Base-by-base conservation (phyloP, 1,140 invertebrate genomes). In the Atta cephalotes region DNA sequence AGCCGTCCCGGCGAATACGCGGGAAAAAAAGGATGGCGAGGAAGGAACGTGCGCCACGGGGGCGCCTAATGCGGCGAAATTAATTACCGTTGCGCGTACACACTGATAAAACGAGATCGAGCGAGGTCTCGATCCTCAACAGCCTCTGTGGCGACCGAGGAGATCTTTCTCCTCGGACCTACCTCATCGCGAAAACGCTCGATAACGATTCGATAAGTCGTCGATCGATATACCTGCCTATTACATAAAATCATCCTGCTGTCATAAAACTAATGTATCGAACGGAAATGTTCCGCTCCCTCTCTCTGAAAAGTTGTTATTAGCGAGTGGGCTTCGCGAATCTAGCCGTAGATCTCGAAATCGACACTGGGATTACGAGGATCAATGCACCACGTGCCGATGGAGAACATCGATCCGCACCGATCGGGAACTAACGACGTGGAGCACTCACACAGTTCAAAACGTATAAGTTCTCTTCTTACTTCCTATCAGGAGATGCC, bases 1-100 rank as follows among this genome's bases (percentile, higher is more conserved):
- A 91, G 89, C 89, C 89, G 89, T 88, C 89, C 68, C 87, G 78
- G 77, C 58, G 87, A 82, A 84, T 65, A 86, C 66, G 84, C 66
- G 31, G 60, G 28, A 88, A 81, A 86, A 81, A 62, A 72, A 62
- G 18, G 16, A 31, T 35, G 58, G 58, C 45, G 39, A 39, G 28
- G 39, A 79, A 72, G 63, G 39, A 74, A 62, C 65, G 71, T 49
- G 60, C 63, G 58, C 65, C 78, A 60, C 65, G 79, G 45, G 74
- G 70, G 62, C 78, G 35, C 88, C 84, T 65, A 90, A 84, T 77
- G 60, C 74, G 49, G 25, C 51, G 74, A 65, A 89, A 90, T 89
- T 89, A 87, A 89, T 90, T 89, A 90, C 74, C 78, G 65, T 70
- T 53, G 66, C 66, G 31, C 74, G 51, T 79, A 28, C 76, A 60